These are phyloP conservation scores for Agrypnus murinus DNA, from an alignment of 2,888 invertebrate species.

Conservation along the genomic window DNA sequence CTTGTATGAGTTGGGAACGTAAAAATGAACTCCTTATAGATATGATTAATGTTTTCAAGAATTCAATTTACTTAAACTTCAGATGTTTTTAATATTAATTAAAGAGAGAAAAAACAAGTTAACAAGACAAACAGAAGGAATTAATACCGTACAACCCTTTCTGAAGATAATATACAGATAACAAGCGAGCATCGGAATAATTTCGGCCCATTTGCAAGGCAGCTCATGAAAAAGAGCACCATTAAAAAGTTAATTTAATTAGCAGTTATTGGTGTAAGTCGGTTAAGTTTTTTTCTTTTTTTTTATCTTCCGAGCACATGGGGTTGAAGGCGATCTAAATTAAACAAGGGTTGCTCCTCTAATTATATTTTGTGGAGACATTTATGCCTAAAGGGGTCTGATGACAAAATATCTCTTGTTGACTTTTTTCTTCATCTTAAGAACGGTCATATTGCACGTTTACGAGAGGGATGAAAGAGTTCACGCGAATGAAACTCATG, in stretches of 20 bases:
- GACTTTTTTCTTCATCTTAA: constrained; percentile 53
- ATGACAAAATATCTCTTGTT: constrained; percentile 62
- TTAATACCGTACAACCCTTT: constrained; percentile 66
- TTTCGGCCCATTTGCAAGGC: constrained; percentile 61
- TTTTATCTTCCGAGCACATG: constrained; percentile 62
- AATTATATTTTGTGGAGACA: constrained; percentile 64
- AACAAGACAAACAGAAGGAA: constrained; percentile 64
- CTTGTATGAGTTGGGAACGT: constrained; percentile 31
- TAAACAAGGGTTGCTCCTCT: constrained; percentile 61
- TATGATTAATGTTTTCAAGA: constrained; percentile 32
- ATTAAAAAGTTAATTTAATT: constrained; percentile 70
- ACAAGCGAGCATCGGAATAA: constrained; percentile 64
- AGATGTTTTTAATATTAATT: background rate
- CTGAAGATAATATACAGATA: constrained; percentile 66
- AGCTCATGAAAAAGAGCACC: constrained; percentile 63
- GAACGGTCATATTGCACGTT: constrained; percentile 33
- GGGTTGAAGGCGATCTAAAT: constrained; percentile 60
- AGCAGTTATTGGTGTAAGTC: constrained; percentile 68
- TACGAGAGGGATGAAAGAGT: constrained; percentile 30
- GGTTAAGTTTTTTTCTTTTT: constrained; percentile 60
- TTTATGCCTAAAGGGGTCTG: constrained; percentile 63
- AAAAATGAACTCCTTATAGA: constrained; percentile 44
- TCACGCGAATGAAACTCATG: constrained; percentile 17
- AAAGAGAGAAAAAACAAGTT: constrained; percentile 28
- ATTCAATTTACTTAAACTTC: constrained; percentile 16